Evolutionary conservation across 2,113 vertebrate species (phyloP), one percentile per base, ranked within the genome.

Genomic region (Nothoprocta pentlandii): DNA sequence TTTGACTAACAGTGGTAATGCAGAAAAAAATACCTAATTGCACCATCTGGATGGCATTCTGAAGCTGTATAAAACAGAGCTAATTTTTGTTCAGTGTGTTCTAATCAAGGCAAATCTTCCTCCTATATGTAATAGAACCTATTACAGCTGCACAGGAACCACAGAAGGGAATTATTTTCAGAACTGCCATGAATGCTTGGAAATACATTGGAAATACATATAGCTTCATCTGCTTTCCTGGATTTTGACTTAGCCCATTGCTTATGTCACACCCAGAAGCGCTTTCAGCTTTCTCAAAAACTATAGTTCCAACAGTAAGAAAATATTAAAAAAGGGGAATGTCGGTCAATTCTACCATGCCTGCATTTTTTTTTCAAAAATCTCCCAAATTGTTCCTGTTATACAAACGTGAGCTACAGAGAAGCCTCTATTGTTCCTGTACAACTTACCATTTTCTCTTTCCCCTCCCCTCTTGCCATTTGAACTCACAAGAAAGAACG

Each of bases 51-150:
- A 13, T 22, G 73, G 39, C 28, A 74, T 68, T 79, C 67, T 73
- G 53, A 47, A 44, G 14, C n/a, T 34, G 21, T 49, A n/a, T 25
- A 32, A 70, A 64, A 85, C 0, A 0, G 5, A 26, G 22, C 12
- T 70, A 28, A 23, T 21, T 70, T 70, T 64, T 64, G 22, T 80
- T 70, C 39, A 34, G 10, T 2, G 0, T 15, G 17, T 74, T 79
- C 67, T 68, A 63, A 92, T n/a, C 77, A 8, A 88, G 36, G 59
- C 13, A 63, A 41, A 46, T 46, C 49, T 46, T 63, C 42, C n/a
- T 51, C 22, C 39, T 25, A 14, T 36, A 42, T 7, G 16, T 36
- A 23, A n/a, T 46, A 73, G 61, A 67, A 61, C 10, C 4, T 61
- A 64, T 39, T 69, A 68, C 46, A 73, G 62, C 68, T 69, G 21